These are phyloP conservation scores for Lasioglossum calceatum DNA, from an alignment of 2,888 invertebrate species.

Conservation along the genomic window DNA sequence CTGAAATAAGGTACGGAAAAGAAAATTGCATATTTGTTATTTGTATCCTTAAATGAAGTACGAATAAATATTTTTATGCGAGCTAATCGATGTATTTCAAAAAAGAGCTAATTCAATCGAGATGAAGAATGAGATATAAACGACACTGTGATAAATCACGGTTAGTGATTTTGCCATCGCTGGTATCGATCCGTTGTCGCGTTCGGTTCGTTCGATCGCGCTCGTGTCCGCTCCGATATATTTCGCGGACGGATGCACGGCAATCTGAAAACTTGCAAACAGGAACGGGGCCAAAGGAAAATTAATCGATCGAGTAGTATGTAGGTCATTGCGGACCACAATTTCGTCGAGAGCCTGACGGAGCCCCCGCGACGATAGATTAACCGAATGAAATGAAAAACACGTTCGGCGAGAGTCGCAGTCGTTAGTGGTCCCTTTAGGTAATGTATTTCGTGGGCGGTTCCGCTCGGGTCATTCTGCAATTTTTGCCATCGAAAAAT, in stretches of 20 bases:
- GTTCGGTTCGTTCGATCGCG: neutral
- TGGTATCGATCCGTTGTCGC: neutral
- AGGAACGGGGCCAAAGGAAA: slow-evolving; percentile 46
- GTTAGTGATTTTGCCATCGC: too few relatives aligned
- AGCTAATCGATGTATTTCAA: too few relatives aligned
- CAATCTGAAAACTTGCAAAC: slow-evolving; percentile 38
- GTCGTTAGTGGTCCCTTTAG: slow-evolving; percentile 52
- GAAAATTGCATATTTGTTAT: too few relatives aligned
- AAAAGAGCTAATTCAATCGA: too few relatives aligned
- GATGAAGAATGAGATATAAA: too few relatives aligned
- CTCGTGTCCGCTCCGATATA: neutral
- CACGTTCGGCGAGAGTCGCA: slow-evolving; percentile 55
- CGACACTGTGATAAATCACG: too few relatives aligned
- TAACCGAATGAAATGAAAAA: slow-evolving; percentile 72
- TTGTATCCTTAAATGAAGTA: too few relatives aligned
- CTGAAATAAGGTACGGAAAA: too few relatives aligned
- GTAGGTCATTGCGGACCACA: slow-evolving; percentile 68
- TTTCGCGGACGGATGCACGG: slow-evolving; percentile 19
- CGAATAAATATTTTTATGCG: too few relatives aligned
- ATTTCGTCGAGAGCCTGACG: slow-evolving; percentile 63
- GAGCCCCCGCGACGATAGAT: slow-evolving; percentile 61
- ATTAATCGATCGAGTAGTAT: slow-evolving; percentile 66
- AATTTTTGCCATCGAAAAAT: slow-evolving; percentile 12
- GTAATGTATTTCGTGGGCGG: slow-evolving; percentile 34
- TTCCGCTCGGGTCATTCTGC: neutral